Evolutionary conservation across 2,797 vertebrate species (phyloP), one percentile per base, ranked within the genome.

Genomic region (Sebastes hubbsi): DNA sequence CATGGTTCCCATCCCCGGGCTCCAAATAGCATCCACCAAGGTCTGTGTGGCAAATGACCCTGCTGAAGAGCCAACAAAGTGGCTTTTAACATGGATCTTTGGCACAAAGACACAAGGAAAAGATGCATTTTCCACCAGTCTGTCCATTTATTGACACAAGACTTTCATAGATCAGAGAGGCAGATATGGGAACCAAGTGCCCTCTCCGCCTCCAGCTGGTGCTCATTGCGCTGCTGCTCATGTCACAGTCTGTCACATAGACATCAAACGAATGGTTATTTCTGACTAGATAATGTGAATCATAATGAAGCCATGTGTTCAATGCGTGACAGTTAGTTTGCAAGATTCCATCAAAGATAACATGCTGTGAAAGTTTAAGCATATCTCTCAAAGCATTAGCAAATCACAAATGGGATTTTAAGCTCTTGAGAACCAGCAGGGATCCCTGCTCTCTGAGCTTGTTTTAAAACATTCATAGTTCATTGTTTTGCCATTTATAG

Each of bases 1-100:
- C 81, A 67, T 74, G 75, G 81, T 79, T 90, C 77, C 71, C 83
- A 80, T 90, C 88, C 72, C 62, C 58, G 62, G 75, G 78, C 89
- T 88, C 75, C 85, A 86, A 87, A 92, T 85, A 91, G 87, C 85
- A 87, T 70, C 82, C 64, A 78, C 82, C 87, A 90, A 89, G 81
- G 89, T 77, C 87, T 56, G 14, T 4, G 77, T 73, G 67, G 80
- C 49, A 79, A 82, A 80, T 74, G 82, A 84, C 81, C 86, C 80
- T 42, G 89, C 64, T 69, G 77, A 70, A 69, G 10, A 82, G 66
- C 68, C 78, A 85, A 71, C 73, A 82, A 77, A 86, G 82, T 62
- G 52, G 78, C 81, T 87, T 85, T 88, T 83, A 87, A 76, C 78
- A 87, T 81, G 63, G 78, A 87, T 87, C 72, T 82, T 72, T 14